Evolutionary conservation across 2,113 vertebrate species (phyloP).

Genomic region (Podiceps cristatus): DNA sequence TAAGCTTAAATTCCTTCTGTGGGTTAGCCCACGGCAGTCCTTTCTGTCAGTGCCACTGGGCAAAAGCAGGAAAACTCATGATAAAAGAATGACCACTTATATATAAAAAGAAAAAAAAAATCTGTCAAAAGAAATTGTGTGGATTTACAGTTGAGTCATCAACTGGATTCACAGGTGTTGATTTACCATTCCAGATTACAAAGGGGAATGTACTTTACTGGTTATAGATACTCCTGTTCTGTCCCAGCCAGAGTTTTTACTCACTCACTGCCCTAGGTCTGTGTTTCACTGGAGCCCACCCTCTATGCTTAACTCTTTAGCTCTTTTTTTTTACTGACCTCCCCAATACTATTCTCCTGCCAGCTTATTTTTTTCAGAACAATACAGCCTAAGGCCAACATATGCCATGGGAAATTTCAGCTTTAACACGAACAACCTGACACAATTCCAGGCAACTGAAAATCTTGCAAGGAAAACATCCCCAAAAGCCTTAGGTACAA

Average conservation of each 20-base stretch:
- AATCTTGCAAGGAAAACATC: background rate
- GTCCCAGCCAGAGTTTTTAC: background rate
- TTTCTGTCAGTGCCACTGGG: background rate
- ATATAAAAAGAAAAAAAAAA: background rate
- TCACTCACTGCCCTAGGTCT: background rate
- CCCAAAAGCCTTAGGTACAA: background rate
- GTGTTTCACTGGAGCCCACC: background rate
- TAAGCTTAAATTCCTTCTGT: background rate
- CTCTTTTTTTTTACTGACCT: background rate
- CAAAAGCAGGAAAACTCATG: background rate
- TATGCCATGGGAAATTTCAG: background rate
- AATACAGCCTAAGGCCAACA: background rate
- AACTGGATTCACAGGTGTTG: background rate
- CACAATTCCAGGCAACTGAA: background rate
- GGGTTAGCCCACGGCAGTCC: background rate
- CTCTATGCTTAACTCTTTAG: background rate
- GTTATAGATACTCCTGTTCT: background rate
- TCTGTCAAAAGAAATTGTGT: background rate
- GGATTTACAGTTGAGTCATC: background rate
- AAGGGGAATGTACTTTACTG: background rate
- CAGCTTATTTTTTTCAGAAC: background rate
- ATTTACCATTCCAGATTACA: background rate
- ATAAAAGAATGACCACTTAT: background rate
- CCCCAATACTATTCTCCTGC: background rate
- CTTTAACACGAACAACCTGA: background rate